Conservation (phyloP, 2,888 invertebrate genomes). For the Campoplex capitator region DNA sequence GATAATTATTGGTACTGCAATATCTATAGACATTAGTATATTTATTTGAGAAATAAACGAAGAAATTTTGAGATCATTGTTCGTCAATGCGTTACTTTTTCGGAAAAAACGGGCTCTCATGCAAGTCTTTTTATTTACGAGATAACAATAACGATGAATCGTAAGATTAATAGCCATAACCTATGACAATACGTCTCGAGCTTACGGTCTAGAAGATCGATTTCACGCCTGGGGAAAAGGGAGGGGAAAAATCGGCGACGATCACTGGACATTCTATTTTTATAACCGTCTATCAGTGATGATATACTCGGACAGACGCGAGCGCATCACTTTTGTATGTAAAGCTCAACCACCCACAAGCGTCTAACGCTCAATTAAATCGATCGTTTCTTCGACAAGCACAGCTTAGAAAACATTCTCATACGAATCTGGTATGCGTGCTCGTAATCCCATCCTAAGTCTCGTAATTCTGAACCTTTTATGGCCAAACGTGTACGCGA, state of each 20-base stretch:
- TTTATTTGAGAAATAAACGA: too few species aligned
- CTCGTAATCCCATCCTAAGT: neutral
- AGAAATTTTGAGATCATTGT: too few species aligned
- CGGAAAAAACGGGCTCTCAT: neutral
- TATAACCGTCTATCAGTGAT: slow-evolving; percentile 53
- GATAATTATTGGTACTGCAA: too few species aligned
- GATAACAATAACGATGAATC: neutral
- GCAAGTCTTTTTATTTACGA: neutral
- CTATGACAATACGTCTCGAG: slow-evolving; percentile 10
- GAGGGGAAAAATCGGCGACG: slow-evolving; percentile 30
- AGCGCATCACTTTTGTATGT: slow-evolving; percentile 52
- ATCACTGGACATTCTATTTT: slow-evolving; percentile 63
- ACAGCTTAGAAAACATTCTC: slow-evolving; percentile 10
- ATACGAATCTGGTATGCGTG: neutral
- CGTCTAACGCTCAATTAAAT: slow-evolving; percentile 68
- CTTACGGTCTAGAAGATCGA: slow-evolving; percentile 48
- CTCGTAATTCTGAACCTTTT: neutral
- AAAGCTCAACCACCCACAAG: slow-evolving; percentile 60
- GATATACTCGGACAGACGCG: slow-evolving; percentile 51
- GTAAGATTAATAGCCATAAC: slow-evolving; percentile 27
- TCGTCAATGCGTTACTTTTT: too few species aligned
- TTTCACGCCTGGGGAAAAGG: neutral
- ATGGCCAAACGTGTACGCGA: neutral
- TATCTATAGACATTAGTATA: too few species aligned
- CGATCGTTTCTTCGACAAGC: slow-evolving; percentile 60